These are phyloP conservation scores for Pterocles gutturalis DNA, from an alignment of 2,113 vertebrate species.

Conservation along the genomic window DNA sequence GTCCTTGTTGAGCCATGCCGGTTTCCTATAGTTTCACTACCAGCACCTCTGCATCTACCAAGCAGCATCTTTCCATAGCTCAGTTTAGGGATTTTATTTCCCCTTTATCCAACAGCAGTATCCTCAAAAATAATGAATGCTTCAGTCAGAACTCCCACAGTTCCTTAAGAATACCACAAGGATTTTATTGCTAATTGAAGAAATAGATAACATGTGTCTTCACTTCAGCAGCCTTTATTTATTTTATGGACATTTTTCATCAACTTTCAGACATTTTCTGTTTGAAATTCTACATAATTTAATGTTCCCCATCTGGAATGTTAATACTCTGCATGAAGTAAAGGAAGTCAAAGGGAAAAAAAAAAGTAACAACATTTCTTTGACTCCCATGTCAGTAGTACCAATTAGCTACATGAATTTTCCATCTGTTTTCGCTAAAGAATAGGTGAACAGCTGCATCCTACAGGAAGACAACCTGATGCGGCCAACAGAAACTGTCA, in stretches of 20 bases:
- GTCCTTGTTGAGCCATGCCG: too few relatives aligned
- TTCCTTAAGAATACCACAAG: constrained; percentile 53
- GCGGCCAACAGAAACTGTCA: constrained; percentile 38
- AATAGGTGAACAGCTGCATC: constrained; percentile 65
- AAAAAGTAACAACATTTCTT: constrained; percentile 4
- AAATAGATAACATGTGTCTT: constrained; percentile 68
- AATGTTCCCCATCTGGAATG: constrained; percentile 69
- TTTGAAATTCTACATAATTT: constrained; percentile 70
- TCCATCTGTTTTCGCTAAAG: constrained; percentile 50
- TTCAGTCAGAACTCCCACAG: constrained; percentile 41
- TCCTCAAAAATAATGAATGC: constrained; percentile 28
- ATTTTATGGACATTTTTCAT: constrained; percentile 62
- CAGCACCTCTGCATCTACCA: constrained; percentile 22
- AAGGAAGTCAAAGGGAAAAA: background rate
- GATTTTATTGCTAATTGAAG: constrained; percentile 60
- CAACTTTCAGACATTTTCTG: constrained; percentile 61
- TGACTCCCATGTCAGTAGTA: constrained; percentile 61
- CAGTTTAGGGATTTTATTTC: constrained; percentile 29
- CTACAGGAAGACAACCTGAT: constrained; percentile 50
- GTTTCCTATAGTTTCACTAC: constrained; percentile 32
- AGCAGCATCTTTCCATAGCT: background rate
- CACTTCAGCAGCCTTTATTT: constrained; percentile 59
- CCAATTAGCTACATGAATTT: constrained; percentile 68
- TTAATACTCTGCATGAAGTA: constrained; percentile 38
- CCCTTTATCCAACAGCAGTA: background rate